These are phyloP conservation scores for Orchestes rusci DNA, from an alignment of 2,888 invertebrate species.

Conservation along the genomic window DNA sequence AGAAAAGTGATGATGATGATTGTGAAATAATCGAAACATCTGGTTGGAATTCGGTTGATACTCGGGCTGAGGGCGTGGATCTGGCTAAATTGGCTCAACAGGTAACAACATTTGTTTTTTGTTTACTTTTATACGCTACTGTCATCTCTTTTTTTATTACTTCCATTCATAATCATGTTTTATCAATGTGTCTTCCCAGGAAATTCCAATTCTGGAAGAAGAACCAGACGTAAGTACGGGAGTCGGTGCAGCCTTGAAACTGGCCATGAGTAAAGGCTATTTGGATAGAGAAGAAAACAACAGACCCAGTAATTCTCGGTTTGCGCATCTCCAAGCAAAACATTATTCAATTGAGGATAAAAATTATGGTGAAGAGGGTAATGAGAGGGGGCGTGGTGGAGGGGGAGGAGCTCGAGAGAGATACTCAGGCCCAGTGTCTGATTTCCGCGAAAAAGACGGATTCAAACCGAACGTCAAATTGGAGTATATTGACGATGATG, in stretches of 20 bases:
- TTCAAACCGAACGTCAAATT: slow-evolving; percentile 93
- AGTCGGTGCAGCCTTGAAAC: slow-evolving; percentile 80
- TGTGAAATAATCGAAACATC: slow-evolving; percentile 37
- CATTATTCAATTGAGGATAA: slow-evolving; percentile 78
- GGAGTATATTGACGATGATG: slow-evolving; percentile 96
- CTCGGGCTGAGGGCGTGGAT: slow-evolving; percentile 42
- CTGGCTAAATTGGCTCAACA: slow-evolving; percentile 39
- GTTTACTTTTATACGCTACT: slow-evolving; percentile 1
- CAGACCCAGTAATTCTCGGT: slow-evolving; percentile 61
- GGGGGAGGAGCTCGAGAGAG: slow-evolving; percentile 49
- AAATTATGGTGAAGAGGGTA: slow-evolving; percentile 62
- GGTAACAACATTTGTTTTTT: slow-evolving; percentile 7
- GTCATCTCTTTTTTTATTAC: no score
- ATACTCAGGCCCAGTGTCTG: slow-evolving; percentile 77
- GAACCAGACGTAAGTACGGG: slow-evolving; percentile 90
- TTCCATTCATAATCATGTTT: no score
- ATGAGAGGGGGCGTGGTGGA: slow-evolving; percentile 48
- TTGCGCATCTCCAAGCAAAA: slow-evolving; percentile 70
- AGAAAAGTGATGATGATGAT: slow-evolving; percentile 35
- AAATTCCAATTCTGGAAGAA: slow-evolving; percentile 73
- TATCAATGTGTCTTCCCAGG: slow-evolving; percentile 39
- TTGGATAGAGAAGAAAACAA: slow-evolving; percentile 75
- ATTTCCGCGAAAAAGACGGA: slow-evolving; percentile 85
- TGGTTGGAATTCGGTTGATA: slow-evolving; percentile 52
- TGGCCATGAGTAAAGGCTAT: slow-evolving; percentile 89